These are phyloP conservation scores for Lamprotornis superbus DNA, from an alignment of 2,113 vertebrate species.

Conservation along the genomic window DNA sequence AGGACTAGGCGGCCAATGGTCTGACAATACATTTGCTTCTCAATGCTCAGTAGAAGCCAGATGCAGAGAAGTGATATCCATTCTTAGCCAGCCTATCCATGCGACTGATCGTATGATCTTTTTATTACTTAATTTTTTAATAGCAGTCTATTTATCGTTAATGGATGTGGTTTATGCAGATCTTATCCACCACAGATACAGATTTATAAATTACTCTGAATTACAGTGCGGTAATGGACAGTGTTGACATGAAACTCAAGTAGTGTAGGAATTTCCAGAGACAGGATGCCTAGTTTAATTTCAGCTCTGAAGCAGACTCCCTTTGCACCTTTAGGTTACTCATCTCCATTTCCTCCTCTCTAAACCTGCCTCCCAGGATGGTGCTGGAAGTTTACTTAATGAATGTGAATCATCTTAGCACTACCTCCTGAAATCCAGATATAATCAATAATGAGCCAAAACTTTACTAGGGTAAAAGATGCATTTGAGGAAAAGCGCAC, in stretches of 20 bases:
- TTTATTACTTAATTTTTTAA: conserved; percentile 9
- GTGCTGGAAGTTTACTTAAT: background rate
- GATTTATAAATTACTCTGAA: conserved; percentile 13
- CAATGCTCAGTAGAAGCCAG: background rate
- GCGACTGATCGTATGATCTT: background rate
- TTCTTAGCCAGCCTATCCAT: background rate
- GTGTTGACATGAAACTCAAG: background rate
- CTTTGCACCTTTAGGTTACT: background rate
- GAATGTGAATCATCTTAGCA: background rate
- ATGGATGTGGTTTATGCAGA: conserved; percentile 22
- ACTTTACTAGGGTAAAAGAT: background rate
- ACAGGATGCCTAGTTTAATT: background rate
- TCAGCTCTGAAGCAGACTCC: background rate
- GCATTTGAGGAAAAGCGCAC: background rate
- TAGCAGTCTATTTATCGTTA: background rate
- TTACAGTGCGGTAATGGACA: conserved; percentile 2
- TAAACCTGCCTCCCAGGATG: background rate
- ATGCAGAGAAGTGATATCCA: background rate
- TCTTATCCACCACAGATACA: background rate
- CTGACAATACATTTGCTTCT: background rate
- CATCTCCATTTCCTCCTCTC: background rate
- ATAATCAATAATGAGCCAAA: background rate
- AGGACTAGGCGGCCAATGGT: background rate
- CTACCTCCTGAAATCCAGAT: background rate
- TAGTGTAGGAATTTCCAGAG: conserved; percentile 13